phyloP scores from a whole-genome alignment of 2,113 vertebrate genomes.

The Marmota monax region DNA sequence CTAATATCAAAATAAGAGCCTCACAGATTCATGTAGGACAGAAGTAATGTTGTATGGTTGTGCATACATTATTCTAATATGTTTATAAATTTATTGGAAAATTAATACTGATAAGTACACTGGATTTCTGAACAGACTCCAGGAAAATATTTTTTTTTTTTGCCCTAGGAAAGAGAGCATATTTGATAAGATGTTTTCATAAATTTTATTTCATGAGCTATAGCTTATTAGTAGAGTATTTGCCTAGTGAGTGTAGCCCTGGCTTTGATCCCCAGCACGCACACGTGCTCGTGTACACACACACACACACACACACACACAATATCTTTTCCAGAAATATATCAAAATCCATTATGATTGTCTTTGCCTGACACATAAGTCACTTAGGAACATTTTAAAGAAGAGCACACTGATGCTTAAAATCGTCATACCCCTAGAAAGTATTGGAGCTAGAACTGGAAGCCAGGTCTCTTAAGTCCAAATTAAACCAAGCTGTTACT shows the following conservation, averaged over 20 bases:
- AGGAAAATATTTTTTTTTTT: slow-evolving; percentile 48
- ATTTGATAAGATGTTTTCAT: slow-evolving; percentile 26
- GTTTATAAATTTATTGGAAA: slow-evolving; percentile 30
- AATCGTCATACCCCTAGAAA: neutral
- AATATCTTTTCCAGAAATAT: neutral
- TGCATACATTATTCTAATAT: slow-evolving; percentile 3
- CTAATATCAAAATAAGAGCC: slow-evolving; percentile 71
- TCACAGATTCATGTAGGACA: neutral
- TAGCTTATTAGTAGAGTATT: neutral
- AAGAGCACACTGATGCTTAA: neutral
- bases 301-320: too few relatives aligned
- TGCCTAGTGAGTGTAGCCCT: neutral
- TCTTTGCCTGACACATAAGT: neutral
- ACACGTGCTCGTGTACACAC: fast-evolving
- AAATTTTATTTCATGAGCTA: slow-evolving; percentile 25
- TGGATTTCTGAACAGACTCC: slow-evolving; percentile 19
- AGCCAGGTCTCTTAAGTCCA: neutral
- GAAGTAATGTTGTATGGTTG: neutral
- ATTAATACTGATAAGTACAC: neutral
- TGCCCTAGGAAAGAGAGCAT: neutral
- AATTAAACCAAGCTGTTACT: neutral
- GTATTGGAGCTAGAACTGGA: neutral
- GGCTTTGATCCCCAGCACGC: neutral
- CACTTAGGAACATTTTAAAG: neutral
- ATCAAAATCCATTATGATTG: neutral